Evolutionary conservation across 2,113 vertebrate genomes (phyloP).

Genomic region (Saccopteryx leptura): DNA sequence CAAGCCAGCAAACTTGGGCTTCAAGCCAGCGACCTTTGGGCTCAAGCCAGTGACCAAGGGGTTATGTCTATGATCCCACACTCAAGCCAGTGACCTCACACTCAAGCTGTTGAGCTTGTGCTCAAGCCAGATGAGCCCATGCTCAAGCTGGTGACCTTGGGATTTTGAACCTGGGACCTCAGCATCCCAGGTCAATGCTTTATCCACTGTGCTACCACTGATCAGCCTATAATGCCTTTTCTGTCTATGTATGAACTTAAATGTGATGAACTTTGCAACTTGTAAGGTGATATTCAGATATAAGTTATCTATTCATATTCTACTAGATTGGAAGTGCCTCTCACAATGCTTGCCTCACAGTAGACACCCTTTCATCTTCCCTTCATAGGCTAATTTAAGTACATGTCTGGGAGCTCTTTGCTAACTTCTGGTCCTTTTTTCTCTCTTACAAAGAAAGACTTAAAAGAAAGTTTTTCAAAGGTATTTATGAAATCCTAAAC

Average conservation of each 20-base stretch:
- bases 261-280: background rate
- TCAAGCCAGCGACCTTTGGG: too few species aligned
- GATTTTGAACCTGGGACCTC: too few species aligned
- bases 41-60: too few species aligned
- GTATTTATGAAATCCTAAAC: background rate
- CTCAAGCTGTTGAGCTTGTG: too few species aligned
- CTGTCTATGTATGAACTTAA: background rate
- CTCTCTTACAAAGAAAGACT: background rate
- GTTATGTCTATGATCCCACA: too few species aligned
- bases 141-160: too few species aligned
- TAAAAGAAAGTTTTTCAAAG: background rate
- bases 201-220: too few species aligned
- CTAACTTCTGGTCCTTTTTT: background rate
- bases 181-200: too few species aligned
- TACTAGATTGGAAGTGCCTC: background rate
- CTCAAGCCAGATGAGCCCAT: too few species aligned
- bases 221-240: background rate
- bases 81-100: too few species aligned
- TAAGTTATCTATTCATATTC: background rate
- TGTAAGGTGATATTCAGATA: background rate
- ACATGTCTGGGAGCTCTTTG: background rate
- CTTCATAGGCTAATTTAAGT: background rate
- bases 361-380: background rate
- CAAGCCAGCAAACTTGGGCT: too few species aligned
- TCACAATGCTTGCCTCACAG: background rate